These are phyloP conservation scores for Emmelina monodactyla DNA, from an alignment of 2,888 invertebrate genomes.

Conservation along the genomic window DNA sequence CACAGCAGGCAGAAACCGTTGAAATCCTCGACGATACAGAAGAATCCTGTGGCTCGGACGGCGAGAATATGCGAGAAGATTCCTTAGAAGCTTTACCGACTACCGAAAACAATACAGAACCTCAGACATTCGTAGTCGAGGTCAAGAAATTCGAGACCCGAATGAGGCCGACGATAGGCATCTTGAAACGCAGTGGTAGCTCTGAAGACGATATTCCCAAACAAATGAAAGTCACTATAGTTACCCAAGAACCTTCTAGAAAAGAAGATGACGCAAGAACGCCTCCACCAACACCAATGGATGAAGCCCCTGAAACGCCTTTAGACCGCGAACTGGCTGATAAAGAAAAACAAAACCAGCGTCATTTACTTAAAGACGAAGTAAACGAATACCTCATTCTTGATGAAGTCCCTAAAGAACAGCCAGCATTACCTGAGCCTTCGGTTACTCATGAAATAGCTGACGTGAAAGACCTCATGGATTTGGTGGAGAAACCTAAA, in stretches of 20 bases:
- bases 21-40: constrained; percentile 62
- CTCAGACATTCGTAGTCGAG: constrained; percentile 46
- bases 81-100: constrained; percentile 19
- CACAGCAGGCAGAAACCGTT: constrained; percentile 30
- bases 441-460: constrained; percentile 24
- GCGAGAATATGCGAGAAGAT: constrained; percentile 23
- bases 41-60: constrained; percentile 28
- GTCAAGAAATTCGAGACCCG: constrained; percentile 41
- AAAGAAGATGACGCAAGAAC: constrained; percentile 19
- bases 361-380: constrained; percentile 23
- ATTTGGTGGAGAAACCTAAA: constrained; percentile 1
- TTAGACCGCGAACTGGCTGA: constrained; percentile 23
- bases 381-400: constrained; percentile 35
- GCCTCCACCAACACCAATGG: constrained; percentile 24
- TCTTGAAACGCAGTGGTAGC: constrained; percentile 29
- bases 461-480: background rate
- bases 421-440: constrained; percentile 39
- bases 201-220: constrained; percentile 23
- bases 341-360: constrained; percentile 21
- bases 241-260: constrained; percentile 30
- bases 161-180: constrained; percentile 43
- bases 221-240: constrained; percentile 22
- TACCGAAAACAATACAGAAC: constrained; percentile 35
- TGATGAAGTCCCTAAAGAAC: constrained; percentile 37
- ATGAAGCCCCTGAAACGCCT: constrained; percentile 22